These are phyloP conservation scores for Meles meles DNA, from an alignment of 2,113 vertebrate genomes.

Conservation along the genomic window DNA sequence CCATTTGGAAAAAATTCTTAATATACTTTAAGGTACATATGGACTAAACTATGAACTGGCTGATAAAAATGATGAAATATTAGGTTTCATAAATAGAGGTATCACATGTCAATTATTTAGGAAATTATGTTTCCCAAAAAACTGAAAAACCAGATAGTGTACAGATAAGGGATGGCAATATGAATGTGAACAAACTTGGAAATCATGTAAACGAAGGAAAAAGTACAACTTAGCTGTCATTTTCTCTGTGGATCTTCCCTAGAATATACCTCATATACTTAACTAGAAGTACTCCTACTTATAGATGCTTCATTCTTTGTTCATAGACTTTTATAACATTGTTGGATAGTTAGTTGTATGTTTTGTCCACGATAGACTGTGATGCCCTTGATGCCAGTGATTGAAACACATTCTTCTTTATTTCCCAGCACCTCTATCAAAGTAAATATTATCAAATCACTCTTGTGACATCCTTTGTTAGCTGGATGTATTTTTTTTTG, in stretches of 20 bases:
- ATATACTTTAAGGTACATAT: neutral
- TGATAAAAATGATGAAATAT: slow-evolving; percentile 23
- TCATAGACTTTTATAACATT: neutral
- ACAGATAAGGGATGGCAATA: neutral
- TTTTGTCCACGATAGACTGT: neutral
- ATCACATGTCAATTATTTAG: neutral
- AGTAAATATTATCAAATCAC: slow-evolving; percentile 18
- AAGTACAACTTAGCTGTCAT: neutral
- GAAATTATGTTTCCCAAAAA: neutral
- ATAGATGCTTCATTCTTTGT: neutral
- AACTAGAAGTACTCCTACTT: neutral
- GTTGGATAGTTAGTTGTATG: neutral
- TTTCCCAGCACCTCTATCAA: neutral
- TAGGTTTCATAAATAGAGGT: neutral
- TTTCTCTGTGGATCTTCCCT: neutral
- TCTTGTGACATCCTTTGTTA: neutral
- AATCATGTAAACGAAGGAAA: neutral
- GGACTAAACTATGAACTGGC: neutral
- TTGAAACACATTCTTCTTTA: neutral
- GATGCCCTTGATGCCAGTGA: neutral
- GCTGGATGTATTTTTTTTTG: slow-evolving; percentile 21
- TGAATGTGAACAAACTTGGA: neutral
- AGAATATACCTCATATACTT: neutral
- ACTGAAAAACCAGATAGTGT: neutral
- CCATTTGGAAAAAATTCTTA: neutral